Evolutionary conservation across 2,113 vertebrate genomes (phyloP).

Genomic region (Scolopax mira): DNA sequence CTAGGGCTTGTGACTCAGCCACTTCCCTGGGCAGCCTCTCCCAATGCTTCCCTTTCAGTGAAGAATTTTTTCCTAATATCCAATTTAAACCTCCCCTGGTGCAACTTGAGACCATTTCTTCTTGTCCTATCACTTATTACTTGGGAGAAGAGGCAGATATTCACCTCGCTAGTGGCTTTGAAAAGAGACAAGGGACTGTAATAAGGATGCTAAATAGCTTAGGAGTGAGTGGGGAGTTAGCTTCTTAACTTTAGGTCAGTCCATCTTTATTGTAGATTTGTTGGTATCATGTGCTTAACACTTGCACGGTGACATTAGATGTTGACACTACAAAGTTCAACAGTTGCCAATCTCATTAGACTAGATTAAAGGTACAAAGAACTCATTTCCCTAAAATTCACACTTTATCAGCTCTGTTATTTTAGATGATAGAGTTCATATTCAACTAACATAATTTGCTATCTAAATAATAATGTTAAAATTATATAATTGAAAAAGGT

Average conservation of each 20-base stretch:
- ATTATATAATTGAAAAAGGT: not conserved
- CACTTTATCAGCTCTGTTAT: not conserved
- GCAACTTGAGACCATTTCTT: not conserved
- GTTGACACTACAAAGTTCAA: not conserved
- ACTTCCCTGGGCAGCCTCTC: not conserved
- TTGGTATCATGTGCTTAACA: not conserved
- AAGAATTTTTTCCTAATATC: not conserved
- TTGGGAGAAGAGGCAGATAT: not conserved
- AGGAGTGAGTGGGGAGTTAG: not conserved
- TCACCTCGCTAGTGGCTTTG: accelerated
- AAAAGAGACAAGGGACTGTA: not conserved
- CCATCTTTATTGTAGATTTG: not conserved
- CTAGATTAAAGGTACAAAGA: not conserved
- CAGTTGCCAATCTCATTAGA: not conserved
- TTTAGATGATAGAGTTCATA: not conserved
- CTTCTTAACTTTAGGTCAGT: not conserved
- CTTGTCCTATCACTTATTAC: not conserved
- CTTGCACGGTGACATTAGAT: not conserved
- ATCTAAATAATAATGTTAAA: not conserved
- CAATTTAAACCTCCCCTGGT: not conserved
- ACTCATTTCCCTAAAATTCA: not conserved
- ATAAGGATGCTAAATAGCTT: not conserved
- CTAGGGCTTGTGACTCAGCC: not conserved
- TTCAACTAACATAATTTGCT: not conserved
- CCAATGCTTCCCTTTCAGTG: not conserved